A percentile compares a stretch with the other conserved stretches of the same genome.
Conservation (phyloP, 2,113 vertebrate species). For the Sarotherodon lohbergeri region DNA sequence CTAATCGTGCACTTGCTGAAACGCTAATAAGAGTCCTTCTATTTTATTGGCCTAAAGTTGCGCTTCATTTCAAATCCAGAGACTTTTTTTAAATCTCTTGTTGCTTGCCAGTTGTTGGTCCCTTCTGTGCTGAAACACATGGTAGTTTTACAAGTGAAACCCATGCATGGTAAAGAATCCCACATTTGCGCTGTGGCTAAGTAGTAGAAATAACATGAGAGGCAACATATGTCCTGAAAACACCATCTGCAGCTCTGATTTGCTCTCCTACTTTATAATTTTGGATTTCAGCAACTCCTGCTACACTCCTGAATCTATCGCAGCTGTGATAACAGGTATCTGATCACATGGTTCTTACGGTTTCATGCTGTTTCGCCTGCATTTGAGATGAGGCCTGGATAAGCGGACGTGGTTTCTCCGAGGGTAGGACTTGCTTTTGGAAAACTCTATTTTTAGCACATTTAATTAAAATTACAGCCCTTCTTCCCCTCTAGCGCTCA, state of each 20-base stretch:
- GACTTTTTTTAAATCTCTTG: background rate
- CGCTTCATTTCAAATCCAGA: background rate
- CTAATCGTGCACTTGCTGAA: background rate
- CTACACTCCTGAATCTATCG: background rate
- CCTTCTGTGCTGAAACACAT: background rate
- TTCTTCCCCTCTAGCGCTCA: background rate
- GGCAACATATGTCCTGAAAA: background rate
- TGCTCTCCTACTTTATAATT: background rate
- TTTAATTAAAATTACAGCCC: conserved; percentile 33
- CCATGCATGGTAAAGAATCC: background rate
- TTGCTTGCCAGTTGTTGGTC: background rate
- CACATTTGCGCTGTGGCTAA: background rate
- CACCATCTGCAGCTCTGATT: background rate
- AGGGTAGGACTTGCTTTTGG: background rate
- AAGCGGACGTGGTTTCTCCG: background rate
- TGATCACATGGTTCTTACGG: background rate
- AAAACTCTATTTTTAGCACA: background rate
- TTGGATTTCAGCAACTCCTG: background rate
- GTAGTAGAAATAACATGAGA: background rate
- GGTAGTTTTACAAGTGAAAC: background rate
- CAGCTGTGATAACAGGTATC: background rate
- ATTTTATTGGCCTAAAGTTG: background rate
- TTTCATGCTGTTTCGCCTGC: background rate
- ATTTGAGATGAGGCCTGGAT: background rate
- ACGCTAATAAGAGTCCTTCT: background rate